Base-by-base conservation (phyloP, 1,140 invertebrate species). In the Hylaeus volcanicus region DNA sequence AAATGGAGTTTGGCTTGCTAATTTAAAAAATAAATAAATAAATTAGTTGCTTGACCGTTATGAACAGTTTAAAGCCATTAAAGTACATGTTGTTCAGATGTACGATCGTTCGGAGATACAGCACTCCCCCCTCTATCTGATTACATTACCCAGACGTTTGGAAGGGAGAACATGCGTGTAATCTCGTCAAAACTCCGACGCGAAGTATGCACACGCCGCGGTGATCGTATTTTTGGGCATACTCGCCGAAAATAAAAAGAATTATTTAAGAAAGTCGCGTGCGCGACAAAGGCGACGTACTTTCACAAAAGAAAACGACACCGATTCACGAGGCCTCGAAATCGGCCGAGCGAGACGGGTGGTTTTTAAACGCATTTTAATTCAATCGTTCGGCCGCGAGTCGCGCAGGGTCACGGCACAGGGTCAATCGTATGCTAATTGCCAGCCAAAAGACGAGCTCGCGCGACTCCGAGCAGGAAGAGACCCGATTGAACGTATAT, bases 361-460 rank as follows among this genome's bases (percentile, higher is more conserved):
- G 73, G 79, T 82, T 89, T 26, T 89, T 86, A 71, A 86, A 66
- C 79, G 87, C 76, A 83, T 86, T 89, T 88, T 85, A 90, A 89
- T 89, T 86, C 79, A 87, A 89, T 88, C 88, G 86, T 82, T 86
- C 72, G 61, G 68, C 65, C 76, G 78, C 68, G 66, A 85, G 82
- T 73, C 79, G 74, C 86, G 76, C 77, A 80, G 74, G 87, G 88
- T 88, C 88, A 89, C 87, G 74, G 86, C 84, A 88, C 85, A 89
- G 90, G 92, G 92, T 93, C 92, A 93, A 93, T 93, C 91, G 91
- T 93, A 93, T 93, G 92, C 92, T 93, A 93, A 93, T 93, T 93
- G 91, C 90, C 90, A 88, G 79, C 92, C 90, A 90, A 92, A 93
- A 93, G 90, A 93, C 89, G 88, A 89, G 83, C 80, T 86, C 85